Percentiles rank a stretch among this genome's conserved stretches.
Conservation (phyloP, 2,113 vertebrate species). For the Bagarius yarrelli region DNA sequence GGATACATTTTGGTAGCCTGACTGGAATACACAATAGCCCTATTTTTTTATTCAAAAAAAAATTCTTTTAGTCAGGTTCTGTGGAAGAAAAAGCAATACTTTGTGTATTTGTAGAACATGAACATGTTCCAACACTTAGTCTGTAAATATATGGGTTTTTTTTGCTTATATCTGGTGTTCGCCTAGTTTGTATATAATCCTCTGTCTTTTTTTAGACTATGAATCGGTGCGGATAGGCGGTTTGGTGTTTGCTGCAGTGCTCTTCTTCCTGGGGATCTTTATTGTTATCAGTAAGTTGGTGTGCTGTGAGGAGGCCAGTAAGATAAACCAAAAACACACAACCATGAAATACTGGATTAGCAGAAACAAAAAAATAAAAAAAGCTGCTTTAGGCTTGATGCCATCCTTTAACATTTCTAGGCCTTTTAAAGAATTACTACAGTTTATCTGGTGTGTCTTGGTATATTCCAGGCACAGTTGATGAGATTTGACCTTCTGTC, state of each 20-base stretch:
- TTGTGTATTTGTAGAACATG: background rate
- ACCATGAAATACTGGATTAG: background rate
- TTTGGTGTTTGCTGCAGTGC: conserved; percentile 80
- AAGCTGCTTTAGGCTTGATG: background rate
- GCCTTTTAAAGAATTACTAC: background rate
- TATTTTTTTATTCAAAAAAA: no score
- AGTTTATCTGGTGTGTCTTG: background rate
- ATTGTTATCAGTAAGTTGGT: conserved; percentile 81
- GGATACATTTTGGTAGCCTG: no score
- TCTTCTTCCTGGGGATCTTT: conserved; percentile 83
- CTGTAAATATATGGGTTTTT: background rate
- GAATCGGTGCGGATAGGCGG: conserved; percentile 82
- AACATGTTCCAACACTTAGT: background rate
- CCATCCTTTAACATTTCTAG: background rate
- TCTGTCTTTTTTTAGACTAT: conserved; percentile 76
- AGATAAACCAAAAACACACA: conserved; percentile 4
- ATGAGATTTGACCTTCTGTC: background rate
- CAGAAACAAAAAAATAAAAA: background rate
- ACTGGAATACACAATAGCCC: no score
- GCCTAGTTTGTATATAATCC: background rate
- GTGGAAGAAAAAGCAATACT: background rate
- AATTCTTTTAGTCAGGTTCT: background rate
- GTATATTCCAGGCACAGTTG: background rate
- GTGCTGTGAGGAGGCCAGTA: background rate
- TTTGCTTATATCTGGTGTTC: background rate